Conservation (phyloP, 2,888 invertebrate species). For the Stenchaetothrips biformis region DNA sequence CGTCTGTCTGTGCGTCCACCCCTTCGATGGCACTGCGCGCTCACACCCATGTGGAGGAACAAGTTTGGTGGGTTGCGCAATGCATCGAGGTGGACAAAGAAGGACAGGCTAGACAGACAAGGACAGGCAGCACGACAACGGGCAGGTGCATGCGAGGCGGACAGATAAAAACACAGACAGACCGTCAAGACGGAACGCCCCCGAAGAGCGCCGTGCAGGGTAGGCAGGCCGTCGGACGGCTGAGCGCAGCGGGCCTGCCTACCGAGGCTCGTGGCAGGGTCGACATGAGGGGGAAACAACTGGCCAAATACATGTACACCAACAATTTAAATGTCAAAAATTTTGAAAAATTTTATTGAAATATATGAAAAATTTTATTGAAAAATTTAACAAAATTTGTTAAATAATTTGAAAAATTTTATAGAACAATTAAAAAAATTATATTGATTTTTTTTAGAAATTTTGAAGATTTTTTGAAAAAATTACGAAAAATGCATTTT, state of each 20-base stretch:
- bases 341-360: no score
- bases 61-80: slow-evolving; percentile 14
- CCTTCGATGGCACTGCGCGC: neutral
- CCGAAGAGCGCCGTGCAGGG: neutral
- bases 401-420: no score
- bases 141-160: neutral
- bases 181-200: neutral
- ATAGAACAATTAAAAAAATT: no score
- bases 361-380: no score
- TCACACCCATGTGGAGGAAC: neutral
- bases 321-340: no score
- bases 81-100: neutral
- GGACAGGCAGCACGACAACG: neutral
- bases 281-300: no score
- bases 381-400: no score
- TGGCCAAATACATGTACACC: no score
- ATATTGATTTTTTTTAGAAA: no score
- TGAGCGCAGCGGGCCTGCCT: neutral
- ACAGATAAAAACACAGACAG: neutral
- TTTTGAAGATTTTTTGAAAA: no score
- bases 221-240: neutral
- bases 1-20: neutral
- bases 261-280: no score
- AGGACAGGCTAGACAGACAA: neutral
- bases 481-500: no score